Evolutionary conservation across 2,113 vertebrate species (phyloP).

Genomic region (Eudyptes chrysolophus): DNA sequence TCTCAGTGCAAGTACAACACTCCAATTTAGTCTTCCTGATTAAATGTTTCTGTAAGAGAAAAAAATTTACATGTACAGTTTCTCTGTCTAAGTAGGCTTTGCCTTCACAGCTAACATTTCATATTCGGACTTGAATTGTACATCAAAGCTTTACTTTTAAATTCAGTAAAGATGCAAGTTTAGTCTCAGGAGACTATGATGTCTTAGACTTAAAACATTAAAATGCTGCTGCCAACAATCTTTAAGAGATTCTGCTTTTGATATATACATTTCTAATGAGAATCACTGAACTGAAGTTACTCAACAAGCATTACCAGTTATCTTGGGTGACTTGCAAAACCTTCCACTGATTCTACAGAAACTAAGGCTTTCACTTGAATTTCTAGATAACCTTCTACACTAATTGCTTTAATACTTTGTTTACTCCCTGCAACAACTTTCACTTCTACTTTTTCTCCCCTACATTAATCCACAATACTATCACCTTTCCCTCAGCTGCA

Average conservation of each 20-base stretch:
- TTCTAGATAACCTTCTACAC: neutral
- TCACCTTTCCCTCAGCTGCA: neutral
- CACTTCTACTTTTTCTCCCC: neutral
- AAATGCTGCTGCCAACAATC: neutral
- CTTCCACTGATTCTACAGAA: neutral
- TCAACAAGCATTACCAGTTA: neutral
- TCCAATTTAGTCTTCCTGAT: neutral
- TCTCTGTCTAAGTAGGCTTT: neutral
- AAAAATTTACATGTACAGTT: neutral
- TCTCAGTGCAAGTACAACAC: neutral
- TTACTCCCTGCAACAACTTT: neutral
- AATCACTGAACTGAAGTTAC: neutral
- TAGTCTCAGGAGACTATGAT: neutral
- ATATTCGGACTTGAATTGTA: neutral
- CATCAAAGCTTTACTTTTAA: conserved; percentile 51
- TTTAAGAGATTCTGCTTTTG: conserved; percentile 9
- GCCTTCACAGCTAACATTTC: neutral
- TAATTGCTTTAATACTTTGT: neutral
- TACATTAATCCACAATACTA: neutral
- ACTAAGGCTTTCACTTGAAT: neutral
- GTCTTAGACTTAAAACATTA: conserved; percentile 21
- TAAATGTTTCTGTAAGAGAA: neutral
- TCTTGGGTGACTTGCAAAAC: neutral
- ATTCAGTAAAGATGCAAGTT: conserved; percentile 22
- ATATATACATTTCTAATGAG: neutral